Percentiles rank a stretch among this genome's conserved stretches.
These are phyloP conservation scores for Amiota communis DNA, from an alignment of 2,888 invertebrate species.

Conservation along the genomic window DNA sequence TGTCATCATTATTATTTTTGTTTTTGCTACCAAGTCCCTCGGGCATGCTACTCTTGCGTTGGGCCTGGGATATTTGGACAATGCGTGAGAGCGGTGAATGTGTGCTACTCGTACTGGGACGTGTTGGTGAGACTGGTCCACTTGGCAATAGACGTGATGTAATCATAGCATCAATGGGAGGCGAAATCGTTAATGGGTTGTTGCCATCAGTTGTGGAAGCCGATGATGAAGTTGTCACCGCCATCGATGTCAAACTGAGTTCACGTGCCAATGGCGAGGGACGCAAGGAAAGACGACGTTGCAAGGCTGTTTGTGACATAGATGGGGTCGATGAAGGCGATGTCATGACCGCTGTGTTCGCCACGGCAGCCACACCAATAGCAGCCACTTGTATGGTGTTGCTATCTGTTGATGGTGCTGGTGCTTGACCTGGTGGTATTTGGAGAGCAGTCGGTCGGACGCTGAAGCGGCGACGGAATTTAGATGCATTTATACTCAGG, in stretches of 20 bases:
- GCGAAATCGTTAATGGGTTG: conserved; percentile 19
- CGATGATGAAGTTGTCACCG: conserved; percentile 25
- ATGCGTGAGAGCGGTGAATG: conserved; percentile 72
- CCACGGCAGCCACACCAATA: conserved; percentile 32
- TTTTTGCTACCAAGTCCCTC: conserved; percentile 45
- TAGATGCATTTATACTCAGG: conserved; percentile 38
- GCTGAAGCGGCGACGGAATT: conserved; percentile 71
- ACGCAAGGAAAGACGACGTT: conserved; percentile 69
- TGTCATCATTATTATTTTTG: conserved; percentile 12
- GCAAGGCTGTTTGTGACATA: conserved; percentile 64
- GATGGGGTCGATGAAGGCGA: conserved; percentile 38
- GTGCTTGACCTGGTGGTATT: conserved; percentile 72
- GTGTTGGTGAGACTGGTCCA: conserved; percentile 31
- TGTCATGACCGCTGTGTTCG: not conserved
- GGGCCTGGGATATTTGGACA: conserved; percentile 72
- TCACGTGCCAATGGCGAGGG: conserved; percentile 71
- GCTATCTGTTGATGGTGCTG: conserved; percentile 52
- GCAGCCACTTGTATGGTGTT: not conserved
- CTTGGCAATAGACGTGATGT: conserved; percentile 56
- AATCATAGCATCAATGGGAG: conserved; percentile 30
- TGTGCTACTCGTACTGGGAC: conserved; percentile 68
- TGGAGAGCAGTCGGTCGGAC: conserved; percentile 71
- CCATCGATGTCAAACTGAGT: conserved; percentile 47
- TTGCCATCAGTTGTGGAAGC: conserved; percentile 39
- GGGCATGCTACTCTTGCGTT: conserved; percentile 70